Percentiles rank a stretch among this genome's conserved stretches.
Evolutionary conservation across 2,113 vertebrate genomes (phyloP).

Genomic region (Rhinopomastus cyanomelas): DNA sequence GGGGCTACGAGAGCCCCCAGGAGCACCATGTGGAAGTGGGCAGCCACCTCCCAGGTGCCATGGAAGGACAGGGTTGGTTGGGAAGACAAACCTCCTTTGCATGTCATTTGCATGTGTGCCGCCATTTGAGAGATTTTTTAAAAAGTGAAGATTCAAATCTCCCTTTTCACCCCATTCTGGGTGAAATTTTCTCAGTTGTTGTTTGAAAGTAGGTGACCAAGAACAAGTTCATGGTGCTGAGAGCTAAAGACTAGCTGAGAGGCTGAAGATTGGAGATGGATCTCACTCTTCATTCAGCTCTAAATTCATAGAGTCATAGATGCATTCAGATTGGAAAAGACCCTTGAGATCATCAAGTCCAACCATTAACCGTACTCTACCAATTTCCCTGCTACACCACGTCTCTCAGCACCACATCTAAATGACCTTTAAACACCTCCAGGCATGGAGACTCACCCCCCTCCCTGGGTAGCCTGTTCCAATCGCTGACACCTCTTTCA

Average conservation of each 20-base stretch:
- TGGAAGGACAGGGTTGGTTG: neutral
- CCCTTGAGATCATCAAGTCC: too few relatives aligned
- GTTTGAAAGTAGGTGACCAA: neutral
- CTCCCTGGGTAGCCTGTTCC: too few relatives aligned
- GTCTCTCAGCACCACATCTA: too few relatives aligned
- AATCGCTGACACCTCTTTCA: too few relatives aligned
- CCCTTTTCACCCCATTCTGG: neutral
- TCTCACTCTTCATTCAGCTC: neutral
- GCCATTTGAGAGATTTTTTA: neutral
- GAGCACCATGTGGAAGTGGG: accelerated
- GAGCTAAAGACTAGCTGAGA: neutral
- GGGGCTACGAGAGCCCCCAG: neutral
- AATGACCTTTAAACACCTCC: too few relatives aligned
- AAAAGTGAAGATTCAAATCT: neutral
- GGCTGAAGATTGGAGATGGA: neutral
- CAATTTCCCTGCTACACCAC: too few relatives aligned
- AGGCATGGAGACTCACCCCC: too few relatives aligned
- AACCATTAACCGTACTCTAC: too few relatives aligned
- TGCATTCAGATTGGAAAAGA: too few relatives aligned
- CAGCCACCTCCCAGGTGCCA: neutral
- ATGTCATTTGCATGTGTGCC: neutral
- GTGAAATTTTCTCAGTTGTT: neutral
- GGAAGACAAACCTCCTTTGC: neutral
- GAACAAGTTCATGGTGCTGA: neutral
- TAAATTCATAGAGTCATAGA: neutral